phyloP scores from a whole-genome alignment of 2,888 invertebrate species.

The Branchellion lobata region DNA sequence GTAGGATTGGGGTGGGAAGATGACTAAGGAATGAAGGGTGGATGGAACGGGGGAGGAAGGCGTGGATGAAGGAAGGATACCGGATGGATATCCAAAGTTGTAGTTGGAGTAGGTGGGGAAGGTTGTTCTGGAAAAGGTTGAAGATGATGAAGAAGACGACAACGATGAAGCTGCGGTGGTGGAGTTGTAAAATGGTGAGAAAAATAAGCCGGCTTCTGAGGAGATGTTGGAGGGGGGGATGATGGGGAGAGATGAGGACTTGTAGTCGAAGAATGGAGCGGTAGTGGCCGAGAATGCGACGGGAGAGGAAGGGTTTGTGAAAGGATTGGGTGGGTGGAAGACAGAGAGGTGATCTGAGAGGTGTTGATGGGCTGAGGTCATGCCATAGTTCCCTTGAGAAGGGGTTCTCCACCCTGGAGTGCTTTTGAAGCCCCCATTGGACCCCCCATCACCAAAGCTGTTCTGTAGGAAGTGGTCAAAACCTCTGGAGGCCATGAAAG shows the following conservation, averaged over 20 bases:
- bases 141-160: constrained; percentile 8
- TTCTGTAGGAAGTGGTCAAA: constrained; percentile 35
- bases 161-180: background rate
- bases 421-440: background rate
- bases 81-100: constrained; percentile 9
- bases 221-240: background rate
- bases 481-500: constrained; percentile 5
- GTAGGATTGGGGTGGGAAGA: background rate
- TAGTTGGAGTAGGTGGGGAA: background rate
- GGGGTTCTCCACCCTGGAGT: background rate
- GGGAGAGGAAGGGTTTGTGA: background rate
- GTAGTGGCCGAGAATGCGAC: background rate
- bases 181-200: constrained; percentile 13
- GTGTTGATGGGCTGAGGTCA: constrained; percentile 3
- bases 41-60: constrained; percentile 7
- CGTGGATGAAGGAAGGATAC: background rate
- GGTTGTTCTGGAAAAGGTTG: background rate
- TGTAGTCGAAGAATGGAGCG: constrained; percentile 12
- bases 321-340: constrained; percentile 25
- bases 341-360: constrained; percentile 28
- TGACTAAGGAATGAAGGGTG: background rate
- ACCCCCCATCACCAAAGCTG: background rate
- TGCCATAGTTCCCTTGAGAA: background rate
- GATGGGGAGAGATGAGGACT: background rate
- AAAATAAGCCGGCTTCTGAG: background rate